These are phyloP conservation scores for Ctenicera cuprea DNA, from an alignment of 2,888 invertebrate species.

Conservation along the genomic window DNA sequence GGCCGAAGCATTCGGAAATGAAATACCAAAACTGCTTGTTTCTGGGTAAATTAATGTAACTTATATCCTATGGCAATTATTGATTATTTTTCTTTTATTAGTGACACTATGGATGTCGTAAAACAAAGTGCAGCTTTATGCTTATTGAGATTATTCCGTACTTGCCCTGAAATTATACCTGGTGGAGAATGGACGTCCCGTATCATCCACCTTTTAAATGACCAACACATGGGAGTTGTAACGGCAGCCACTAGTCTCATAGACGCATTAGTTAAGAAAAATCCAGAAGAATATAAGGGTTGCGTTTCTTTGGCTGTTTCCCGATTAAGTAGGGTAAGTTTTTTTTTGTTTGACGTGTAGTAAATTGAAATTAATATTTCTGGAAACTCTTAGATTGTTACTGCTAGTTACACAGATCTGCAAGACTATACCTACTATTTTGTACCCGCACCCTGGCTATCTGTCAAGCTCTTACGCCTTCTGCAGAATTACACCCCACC, in stretches of 20 bases:
- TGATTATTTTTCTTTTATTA: constrained; percentile 66
- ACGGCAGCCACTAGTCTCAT: constrained; percentile 99
- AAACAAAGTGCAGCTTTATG: constrained; percentile 99
- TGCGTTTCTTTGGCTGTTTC: constrained; percentile 99
- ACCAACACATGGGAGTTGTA: constrained; percentile 99
- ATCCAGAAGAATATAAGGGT: constrained; percentile 99
- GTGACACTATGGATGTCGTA: constrained; percentile 99
- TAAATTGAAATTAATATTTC: constrained; percentile 6
- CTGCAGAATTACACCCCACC: constrained; percentile 99
- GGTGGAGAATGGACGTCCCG: constrained; percentile 99
- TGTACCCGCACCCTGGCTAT: constrained; percentile 99
- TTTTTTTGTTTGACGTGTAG: neutral
- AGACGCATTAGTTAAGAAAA: constrained; percentile 98
- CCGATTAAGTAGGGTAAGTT: constrained; percentile 88
- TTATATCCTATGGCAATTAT: neutral
- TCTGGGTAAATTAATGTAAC: constrained; percentile 82
- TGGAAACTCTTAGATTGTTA: constrained; percentile 86
- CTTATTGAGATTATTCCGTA: constrained; percentile 93
- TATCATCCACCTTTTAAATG: constrained; percentile 98
- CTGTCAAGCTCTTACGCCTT: constrained; percentile 95
- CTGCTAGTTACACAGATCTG: constrained; percentile 98
- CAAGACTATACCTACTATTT: constrained; percentile 99
- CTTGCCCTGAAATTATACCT: constrained; percentile 96
- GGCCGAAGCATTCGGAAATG: constrained; percentile 99
- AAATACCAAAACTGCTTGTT: constrained; percentile 98